Evolutionary conservation across 1,140 invertebrate species (phyloP).

Genomic region (Pseudomyrmex cubaensis): DNA sequence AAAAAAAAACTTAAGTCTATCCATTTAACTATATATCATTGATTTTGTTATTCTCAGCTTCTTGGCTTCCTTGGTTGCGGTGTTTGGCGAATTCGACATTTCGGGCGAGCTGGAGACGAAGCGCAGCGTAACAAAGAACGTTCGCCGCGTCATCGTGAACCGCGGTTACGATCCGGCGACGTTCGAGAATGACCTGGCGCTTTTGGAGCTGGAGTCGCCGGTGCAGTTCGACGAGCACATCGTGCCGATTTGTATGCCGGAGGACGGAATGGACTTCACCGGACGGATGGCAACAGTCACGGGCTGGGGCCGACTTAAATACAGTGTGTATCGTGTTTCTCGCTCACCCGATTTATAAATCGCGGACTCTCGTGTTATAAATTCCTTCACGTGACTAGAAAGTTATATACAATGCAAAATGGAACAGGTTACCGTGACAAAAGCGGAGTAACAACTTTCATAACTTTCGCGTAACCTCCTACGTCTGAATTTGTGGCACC

Average conservation of each 20-base stretch:
- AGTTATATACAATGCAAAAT: slow-evolving; percentile 35
- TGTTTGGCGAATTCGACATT: slow-evolving; percentile 96
- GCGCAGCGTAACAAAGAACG: slow-evolving; percentile 92
- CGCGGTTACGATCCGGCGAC: slow-evolving; percentile 94
- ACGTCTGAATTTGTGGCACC: slow-evolving; percentile 36
- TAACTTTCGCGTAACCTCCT: slow-evolving; percentile 43
- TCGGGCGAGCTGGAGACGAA: slow-evolving; percentile 92
- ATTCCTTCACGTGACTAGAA: slow-evolving; percentile 33
- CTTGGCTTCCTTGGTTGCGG: slow-evolving; percentile 94
- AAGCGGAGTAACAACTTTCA: slow-evolving; percentile 52
- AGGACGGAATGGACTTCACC: slow-evolving; percentile 92
- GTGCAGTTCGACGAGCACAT: slow-evolving; percentile 95
- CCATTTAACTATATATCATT: no score
- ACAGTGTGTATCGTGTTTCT: slow-evolving; percentile 83
- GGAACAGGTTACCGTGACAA: slow-evolving; percentile 46
- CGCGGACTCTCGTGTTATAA: not conserved
- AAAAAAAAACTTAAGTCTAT: slow-evolving; percentile 18
- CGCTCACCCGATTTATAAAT: not conserved
- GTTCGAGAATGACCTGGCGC: slow-evolving; percentile 95
- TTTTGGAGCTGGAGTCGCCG: slow-evolving; percentile 93
- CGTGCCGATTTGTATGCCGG: slow-evolving; percentile 96
- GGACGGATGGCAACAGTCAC: slow-evolving; percentile 94
- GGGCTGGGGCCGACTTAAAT: slow-evolving; percentile 90
- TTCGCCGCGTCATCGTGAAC: slow-evolving; percentile 95
- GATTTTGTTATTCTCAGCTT: slow-evolving; percentile 87